Conservation (phyloP, 2,113 vertebrate genomes). For the Spermophilus dauricus region DNA sequence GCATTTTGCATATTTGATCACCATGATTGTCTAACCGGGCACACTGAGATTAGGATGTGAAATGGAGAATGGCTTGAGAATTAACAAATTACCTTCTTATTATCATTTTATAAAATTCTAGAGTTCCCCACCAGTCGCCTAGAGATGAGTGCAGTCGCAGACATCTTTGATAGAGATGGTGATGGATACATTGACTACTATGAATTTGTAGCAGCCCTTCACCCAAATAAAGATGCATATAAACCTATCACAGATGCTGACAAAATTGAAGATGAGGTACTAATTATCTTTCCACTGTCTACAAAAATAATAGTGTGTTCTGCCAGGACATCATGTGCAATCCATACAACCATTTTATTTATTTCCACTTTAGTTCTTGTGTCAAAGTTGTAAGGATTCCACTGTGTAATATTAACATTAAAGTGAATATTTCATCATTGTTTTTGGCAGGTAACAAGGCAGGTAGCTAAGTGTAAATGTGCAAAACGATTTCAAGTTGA, state of each 20-base stretch:
- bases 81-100: background rate
- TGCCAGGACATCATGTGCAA: background rate
- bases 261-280: constrained; percentile 99
- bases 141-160: constrained; percentile 99
- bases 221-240: constrained; percentile 99
- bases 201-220: constrained; percentile 98
- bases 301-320: background rate
- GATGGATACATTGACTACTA: constrained; percentile 99
- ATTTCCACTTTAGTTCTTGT: background rate
- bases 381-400: background rate
- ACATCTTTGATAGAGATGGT: constrained; percentile 98
- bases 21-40: background rate
- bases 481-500: constrained; percentile 99
- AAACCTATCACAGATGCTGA: constrained; percentile 98
- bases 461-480: constrained; percentile 99
- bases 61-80: background rate
- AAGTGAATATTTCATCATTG: constrained; percentile 64
- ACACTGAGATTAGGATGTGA: background rate
- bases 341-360: background rate
- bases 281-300: background rate
- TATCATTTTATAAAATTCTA: constrained; percentile 70
- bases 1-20: background rate
- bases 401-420: background rate
- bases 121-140: constrained; percentile 98
- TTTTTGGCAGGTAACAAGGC: constrained; percentile 95